These are phyloP conservation scores for Azorinus chamasolen DNA, from an alignment of 2,888 invertebrate species.

Conservation along the genomic window DNA sequence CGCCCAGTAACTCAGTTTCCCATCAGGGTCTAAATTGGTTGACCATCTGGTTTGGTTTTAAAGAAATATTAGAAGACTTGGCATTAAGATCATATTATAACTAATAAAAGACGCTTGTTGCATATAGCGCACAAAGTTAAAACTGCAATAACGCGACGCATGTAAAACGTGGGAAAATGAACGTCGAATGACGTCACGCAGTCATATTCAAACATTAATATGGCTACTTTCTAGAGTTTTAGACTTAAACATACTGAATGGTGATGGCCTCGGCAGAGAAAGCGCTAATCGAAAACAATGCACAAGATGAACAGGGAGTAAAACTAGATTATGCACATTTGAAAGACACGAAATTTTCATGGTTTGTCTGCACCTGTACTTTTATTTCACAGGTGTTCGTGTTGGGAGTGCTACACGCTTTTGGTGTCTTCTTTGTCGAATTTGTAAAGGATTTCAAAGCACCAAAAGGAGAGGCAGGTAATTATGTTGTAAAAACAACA, in stretches of 20 bases:
- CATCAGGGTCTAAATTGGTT: too few relatives aligned
- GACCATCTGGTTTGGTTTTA: too few relatives aligned
- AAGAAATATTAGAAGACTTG: too few relatives aligned
- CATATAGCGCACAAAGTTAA: too few relatives aligned
- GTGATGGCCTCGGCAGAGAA: constrained; percentile 54
- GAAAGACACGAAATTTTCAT: constrained; percentile 78
- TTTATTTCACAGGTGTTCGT: constrained; percentile 75
- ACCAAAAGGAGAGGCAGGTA: constrained; percentile 78
- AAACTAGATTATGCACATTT: constrained; percentile 23
- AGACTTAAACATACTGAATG: not conserved
- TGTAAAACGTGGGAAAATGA: too few relatives aligned
- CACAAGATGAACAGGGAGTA: constrained; percentile 35
- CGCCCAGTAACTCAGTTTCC: too few relatives aligned
- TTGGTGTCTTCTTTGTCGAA: constrained; percentile 81
- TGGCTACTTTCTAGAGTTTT: not conserved
- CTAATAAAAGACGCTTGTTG: too few relatives aligned
- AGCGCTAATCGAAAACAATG: constrained; percentile 44
- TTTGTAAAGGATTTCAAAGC: constrained; percentile 74
- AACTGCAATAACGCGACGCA: too few relatives aligned
- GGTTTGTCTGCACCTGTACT: constrained; percentile 75
- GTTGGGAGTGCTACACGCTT: constrained; percentile 77
- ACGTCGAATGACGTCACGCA: not conserved
- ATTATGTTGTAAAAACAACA: too few relatives aligned
- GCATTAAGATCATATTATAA: too few relatives aligned
- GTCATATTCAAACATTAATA: not conserved